Conservation (phyloP, 2,113 vertebrate species). For the Lycaon pictus region DNA sequence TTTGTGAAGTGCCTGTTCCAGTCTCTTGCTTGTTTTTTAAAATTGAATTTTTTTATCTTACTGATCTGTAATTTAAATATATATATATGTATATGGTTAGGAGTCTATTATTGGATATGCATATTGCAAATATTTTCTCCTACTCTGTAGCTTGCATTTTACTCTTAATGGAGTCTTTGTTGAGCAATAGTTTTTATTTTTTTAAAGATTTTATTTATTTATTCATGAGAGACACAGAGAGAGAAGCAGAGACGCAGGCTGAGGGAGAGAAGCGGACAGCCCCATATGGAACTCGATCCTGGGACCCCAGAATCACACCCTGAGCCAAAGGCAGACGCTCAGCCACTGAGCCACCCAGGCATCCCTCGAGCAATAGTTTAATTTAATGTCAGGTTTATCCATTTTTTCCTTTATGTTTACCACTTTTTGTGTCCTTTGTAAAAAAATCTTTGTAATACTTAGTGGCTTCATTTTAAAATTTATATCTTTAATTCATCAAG, state of each 20-base stretch:
- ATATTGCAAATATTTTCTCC: background rate
- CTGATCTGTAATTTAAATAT: background rate
- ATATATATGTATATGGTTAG: background rate
- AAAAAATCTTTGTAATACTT: conserved; percentile 9
- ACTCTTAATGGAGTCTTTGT: background rate
- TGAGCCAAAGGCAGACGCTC: too few species aligned
- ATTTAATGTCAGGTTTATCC: background rate
- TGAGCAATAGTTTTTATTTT: background rate
- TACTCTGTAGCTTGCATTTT: background rate
- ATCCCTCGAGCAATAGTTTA: background rate
- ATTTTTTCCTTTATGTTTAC: background rate
- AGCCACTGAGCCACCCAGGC: too few species aligned
- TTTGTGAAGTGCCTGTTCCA: background rate
- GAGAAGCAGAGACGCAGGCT: too few species aligned
- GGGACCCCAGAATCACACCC: too few species aligned
- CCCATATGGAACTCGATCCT: too few species aligned
- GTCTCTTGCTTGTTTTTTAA: background rate
- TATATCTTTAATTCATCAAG: background rate
- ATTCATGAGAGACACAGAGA: too few species aligned
- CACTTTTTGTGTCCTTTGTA: background rate
- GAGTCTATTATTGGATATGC: background rate
- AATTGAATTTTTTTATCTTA: background rate
- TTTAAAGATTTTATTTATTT: too few species aligned
- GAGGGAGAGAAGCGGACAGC: too few species aligned
- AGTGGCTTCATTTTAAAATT: conserved; percentile 16